Evolutionary conservation across 2,888 invertebrate genomes (phyloP), one percentile per base, ranked within the genome.

Genomic region (Mystacides longicornis): DNA sequence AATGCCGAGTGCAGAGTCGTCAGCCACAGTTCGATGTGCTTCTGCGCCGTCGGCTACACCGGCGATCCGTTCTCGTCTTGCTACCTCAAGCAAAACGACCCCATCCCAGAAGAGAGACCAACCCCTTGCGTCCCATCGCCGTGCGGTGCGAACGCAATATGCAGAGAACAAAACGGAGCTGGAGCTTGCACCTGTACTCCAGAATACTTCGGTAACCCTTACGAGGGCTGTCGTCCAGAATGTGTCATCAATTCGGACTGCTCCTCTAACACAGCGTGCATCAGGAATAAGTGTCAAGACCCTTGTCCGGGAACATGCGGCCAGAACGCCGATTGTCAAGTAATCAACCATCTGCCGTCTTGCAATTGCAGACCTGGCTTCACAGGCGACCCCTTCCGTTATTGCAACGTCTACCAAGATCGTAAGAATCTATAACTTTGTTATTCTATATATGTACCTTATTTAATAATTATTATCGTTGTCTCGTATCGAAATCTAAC

Each of bases 21-120:
- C 31, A 89, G 86, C 66, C 87, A 89, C 68, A 81, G 88, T 33
- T 84, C 87, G 16, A 78, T 83, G 64, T 86, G 90, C 67, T 73
- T 81, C 23, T 92, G 91, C 66, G 63, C 74, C 16, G 65, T 70
- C 45, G 87, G 85, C 27, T 85, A 79, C 64, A 81, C 78, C 5
- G 92, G 91, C 1, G 86, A 91, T 78, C 89, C 91, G 52, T 89
- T 89, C 66, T 75, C 78, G 47, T 81, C 83, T 65, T 89, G 89
- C 65, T 68, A 66, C 55, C 70, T 67, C 62, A 68, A 70, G 63
- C 71, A 68, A 46, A 63, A 71, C 60, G 68, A 68, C 21, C 67
- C 69, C 63, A 62, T 68, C 62, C 55, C 70, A 62, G 67, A 73
- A 21, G 80, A 80, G 62, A 70, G 65, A 64, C 62, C 72, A 56